Evolutionary conservation across 2,797 vertebrate species (phyloP).

Genomic region (Protosalanx chinensis): DNA sequence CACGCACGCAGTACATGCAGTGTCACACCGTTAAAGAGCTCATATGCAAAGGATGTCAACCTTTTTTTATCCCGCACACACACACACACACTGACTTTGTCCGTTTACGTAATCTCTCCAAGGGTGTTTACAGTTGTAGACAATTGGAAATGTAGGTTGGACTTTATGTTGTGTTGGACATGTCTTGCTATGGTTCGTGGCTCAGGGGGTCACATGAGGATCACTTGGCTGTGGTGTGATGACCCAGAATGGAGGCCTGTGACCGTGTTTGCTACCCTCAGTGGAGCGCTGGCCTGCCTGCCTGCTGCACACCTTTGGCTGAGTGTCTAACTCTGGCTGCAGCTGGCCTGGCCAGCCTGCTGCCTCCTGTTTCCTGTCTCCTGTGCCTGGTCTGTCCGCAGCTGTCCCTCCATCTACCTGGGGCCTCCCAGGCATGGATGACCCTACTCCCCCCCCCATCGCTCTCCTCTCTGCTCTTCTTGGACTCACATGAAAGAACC

Average conservation of each 20-base stretch:
- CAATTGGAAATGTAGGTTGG: background rate
- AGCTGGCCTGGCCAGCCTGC: slow-evolving; percentile 41
- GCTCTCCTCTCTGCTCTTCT: slow-evolving; percentile 31
- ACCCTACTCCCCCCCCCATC: slow-evolving; percentile 6
- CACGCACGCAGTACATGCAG: background rate
- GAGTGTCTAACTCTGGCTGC: slow-evolving; percentile 40
- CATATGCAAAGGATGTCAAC: background rate
- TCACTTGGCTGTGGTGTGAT: slow-evolving; percentile 69
- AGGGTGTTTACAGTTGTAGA: background rate
- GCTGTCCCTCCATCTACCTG: slow-evolving; percentile 42
- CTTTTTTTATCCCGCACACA: background rate
- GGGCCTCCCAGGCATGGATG: background rate
- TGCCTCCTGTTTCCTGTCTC: slow-evolving; percentile 14
- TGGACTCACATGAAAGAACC: slow-evolving; percentile 49
- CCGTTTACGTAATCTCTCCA: background rate
- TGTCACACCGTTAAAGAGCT: background rate
- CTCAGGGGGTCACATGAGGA: slow-evolving; percentile 59
- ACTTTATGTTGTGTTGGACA: background rate
- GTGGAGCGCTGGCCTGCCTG: slow-evolving; percentile 35
- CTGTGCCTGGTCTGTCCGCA: slow-evolving; percentile 38
- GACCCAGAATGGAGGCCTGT: slow-evolving; percentile 68
- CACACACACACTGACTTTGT: background rate
- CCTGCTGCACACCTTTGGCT: slow-evolving; percentile 47
- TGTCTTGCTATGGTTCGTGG: slow-evolving; percentile 57
- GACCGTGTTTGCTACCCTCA: slow-evolving; percentile 37